A percentile compares a stretch with the other conserved stretches of the same genome.
Evolutionary conservation across 2,888 invertebrate genomes (phyloP).

Genomic region (Argynnis bischoffii): DNA sequence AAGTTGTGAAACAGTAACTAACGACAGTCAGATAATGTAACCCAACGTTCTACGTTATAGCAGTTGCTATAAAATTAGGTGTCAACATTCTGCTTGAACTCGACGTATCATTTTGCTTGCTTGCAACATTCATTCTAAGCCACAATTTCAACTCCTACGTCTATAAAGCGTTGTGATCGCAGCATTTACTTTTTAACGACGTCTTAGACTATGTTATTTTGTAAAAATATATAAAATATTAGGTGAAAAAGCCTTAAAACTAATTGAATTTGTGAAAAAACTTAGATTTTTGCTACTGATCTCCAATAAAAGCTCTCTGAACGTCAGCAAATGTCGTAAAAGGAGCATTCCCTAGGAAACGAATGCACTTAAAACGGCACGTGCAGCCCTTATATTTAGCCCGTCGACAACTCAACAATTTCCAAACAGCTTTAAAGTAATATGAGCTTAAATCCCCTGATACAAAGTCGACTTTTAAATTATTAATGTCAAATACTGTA

Average conservation of each 20-base stretch:
- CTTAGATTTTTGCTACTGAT: conserved; percentile 18
- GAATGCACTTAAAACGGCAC: conserved; percentile 44
- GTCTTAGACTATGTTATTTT: too few relatives aligned
- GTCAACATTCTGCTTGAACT: too few relatives aligned
- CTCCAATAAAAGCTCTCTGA: conserved; percentile 38
- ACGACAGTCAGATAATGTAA: too few relatives aligned
- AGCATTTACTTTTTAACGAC: too few relatives aligned
- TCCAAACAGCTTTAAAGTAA: conserved; percentile 13
- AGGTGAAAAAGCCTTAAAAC: neutral
- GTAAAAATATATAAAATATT: too few relatives aligned
- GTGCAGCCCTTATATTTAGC: conserved; percentile 41
- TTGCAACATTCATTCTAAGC: too few relatives aligned
- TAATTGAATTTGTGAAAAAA: conserved; percentile 7
- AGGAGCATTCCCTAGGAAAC: conserved; percentile 42
- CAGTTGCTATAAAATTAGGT: too few relatives aligned
- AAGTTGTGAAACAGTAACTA: too few relatives aligned
- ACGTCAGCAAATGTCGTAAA: conserved; percentile 42
- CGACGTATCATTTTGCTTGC: too few relatives aligned
- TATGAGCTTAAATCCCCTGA: conserved; percentile 14
- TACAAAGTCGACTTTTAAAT: conserved; percentile 18
- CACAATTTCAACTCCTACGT: too few relatives aligned
- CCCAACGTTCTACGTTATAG: too few relatives aligned
- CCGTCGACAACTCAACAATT: conserved; percentile 36
- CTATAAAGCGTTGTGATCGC: too few relatives aligned
- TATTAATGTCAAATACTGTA: conserved; percentile 11